These are phyloP conservation scores for Xestoiulus laeticollis DNA, from an alignment of 2,888 invertebrate species.

Conservation along the genomic window DNA sequence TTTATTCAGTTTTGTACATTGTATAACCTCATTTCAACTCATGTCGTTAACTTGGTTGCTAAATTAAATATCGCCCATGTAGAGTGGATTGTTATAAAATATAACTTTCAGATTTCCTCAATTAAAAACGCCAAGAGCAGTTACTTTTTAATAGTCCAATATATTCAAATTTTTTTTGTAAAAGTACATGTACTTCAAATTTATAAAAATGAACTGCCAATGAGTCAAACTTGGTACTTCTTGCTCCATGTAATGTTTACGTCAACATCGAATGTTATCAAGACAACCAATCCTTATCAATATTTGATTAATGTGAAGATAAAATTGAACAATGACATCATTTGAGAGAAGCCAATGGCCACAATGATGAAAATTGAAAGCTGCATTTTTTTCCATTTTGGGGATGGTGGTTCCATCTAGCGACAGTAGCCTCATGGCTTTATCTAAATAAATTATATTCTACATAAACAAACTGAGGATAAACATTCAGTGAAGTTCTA, in stretches of 20 bases:
- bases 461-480: too few relatives aligned
- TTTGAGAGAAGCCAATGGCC: not conserved
- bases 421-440: not conserved
- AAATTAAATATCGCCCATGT: not conserved
- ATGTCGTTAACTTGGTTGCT: not conserved
- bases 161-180: not conserved
- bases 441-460: not conserved
- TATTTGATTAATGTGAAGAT: not conserved
- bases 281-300: not conserved
- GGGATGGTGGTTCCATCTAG: not conserved
- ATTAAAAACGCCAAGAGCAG: not conserved
- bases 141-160: not conserved
- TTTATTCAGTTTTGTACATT: not conserved
- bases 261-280: not conserved
- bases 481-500: too few relatives aligned
- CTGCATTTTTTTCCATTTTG: not conserved
- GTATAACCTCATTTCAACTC: not conserved
- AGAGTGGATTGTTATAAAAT: not conserved
- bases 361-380: not conserved
- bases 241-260: not conserved
- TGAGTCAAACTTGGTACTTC: not conserved
- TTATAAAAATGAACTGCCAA: too few relatives aligned
- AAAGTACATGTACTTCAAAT: too few relatives aligned
- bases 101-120: not conserved
- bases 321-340: not conserved